phyloP scores from a whole-genome alignment of 2,888 invertebrate species.

The Lithodes maja region DNA sequence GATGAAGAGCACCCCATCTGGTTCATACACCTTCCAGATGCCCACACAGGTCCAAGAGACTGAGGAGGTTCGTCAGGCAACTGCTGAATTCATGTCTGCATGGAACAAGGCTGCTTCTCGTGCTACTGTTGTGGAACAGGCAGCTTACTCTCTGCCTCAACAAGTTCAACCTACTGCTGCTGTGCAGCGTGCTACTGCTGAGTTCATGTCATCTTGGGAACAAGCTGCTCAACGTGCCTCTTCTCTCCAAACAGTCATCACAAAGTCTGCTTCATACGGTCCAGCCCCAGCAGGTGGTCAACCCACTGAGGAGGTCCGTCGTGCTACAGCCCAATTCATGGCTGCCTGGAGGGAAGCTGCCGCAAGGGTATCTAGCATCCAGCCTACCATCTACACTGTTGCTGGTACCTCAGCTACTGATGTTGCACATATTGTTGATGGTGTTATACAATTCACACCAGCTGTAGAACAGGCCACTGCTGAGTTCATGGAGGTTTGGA shows the following conservation, averaged over 20 bases:
- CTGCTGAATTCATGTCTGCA: constrained; percentile 47
- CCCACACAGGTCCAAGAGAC: constrained; percentile 28
- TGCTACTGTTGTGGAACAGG: constrained; percentile 49
- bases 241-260: background rate
- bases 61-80: constrained; percentile 38
- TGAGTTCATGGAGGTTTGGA: constrained; percentile 54
- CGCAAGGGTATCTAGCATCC: constrained; percentile 39
- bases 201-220: constrained; percentile 55
- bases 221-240: constrained; percentile 46
- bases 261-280: background rate
- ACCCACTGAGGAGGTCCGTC: constrained; percentile 41
- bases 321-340: constrained; percentile 44
- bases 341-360: constrained; percentile 46
- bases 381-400: constrained; percentile 45
- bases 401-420: constrained; percentile 37
- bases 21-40: background rate
- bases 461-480: constrained; percentile 38
- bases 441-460: constrained; percentile 45
- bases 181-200: constrained; percentile 54
- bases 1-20: background rate
- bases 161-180: constrained; percentile 35
- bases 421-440: constrained; percentile 18
- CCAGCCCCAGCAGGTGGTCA: constrained; percentile 12
- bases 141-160: constrained; percentile 8
- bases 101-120: constrained; percentile 53